Evolutionary conservation across 2,888 invertebrate genomes (phyloP).

Genomic region (Leptinotarsa rubiginosa): DNA sequence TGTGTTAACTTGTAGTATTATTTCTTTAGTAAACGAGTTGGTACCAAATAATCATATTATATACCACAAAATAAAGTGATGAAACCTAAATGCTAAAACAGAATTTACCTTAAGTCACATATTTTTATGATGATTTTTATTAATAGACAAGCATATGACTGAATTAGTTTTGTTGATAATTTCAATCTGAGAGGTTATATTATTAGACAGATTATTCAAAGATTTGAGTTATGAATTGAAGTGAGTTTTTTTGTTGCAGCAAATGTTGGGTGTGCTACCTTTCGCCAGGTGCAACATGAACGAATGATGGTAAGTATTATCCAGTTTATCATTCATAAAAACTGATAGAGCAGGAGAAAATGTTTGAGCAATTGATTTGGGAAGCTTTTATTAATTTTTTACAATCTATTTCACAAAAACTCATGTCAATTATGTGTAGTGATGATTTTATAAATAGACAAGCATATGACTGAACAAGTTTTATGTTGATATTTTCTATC

Average conservation of each 20-base stretch:
- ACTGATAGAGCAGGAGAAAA: no score
- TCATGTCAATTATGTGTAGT: background rate
- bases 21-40: no score
- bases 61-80: no score
- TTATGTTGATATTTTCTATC: slow-evolving; percentile 34
- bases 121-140: background rate
- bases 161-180: background rate
- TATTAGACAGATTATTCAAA: background rate
- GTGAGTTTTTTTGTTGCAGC: background rate
- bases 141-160: slow-evolving; percentile 22
- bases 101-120: background rate
- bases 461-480: slow-evolving; percentile 41
- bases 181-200: background rate
- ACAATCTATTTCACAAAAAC: no score
- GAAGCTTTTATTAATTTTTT: no score
- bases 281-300: background rate
- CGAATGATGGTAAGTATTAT: background rate
- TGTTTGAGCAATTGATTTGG: no score
- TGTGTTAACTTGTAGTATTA: no score
- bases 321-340: background rate
- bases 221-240: background rate
- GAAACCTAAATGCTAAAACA: background rate
- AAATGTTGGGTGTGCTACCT: background rate
- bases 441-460: slow-evolving; percentile 28
- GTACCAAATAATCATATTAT: no score